Conservation (phyloP, 2,888 invertebrate species). For the Theretra japonica region DNA sequence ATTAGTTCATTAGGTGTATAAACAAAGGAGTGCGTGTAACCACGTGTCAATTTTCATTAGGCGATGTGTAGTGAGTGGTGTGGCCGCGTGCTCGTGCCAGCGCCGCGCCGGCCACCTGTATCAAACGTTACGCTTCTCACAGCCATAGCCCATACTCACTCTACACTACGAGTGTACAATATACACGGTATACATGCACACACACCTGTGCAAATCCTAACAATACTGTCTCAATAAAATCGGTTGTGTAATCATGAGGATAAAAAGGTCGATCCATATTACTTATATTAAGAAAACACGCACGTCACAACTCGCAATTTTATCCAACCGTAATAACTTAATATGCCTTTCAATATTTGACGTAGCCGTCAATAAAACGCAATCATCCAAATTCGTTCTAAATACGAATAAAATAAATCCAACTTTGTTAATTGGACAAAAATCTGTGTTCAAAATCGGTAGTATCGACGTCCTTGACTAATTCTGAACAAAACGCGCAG, state of each 20-base stretch:
- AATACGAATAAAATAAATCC: constrained; percentile 20
- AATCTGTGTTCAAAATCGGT: constrained; percentile 18
- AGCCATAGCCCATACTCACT: constrained; percentile 12
- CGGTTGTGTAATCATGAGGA: constrained; percentile 43
- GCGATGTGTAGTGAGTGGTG: not conserved
- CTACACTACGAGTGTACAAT: constrained; percentile 7
- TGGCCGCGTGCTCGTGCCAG: constrained; percentile 41
- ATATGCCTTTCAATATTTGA: constrained; percentile 17
- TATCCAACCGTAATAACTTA: not conserved
- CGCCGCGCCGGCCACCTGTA: constrained; percentile 49
- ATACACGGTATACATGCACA: not conserved
- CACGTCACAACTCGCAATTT: not conserved
- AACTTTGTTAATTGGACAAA: constrained; percentile 19
- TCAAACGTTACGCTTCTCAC: constrained; percentile 41
- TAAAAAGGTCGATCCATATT: constrained; percentile 41
- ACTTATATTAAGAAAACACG: constrained; percentile 34
- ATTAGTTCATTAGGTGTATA: constrained; percentile 20
- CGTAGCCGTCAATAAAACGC: constrained; percentile 14
- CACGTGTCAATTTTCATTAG: constrained; percentile 33
- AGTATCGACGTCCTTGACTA: constrained; percentile 24
- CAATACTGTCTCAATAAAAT: constrained; percentile 42
- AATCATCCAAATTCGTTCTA: constrained; percentile 19
- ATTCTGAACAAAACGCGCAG: constrained; percentile 7
- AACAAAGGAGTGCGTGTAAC: constrained; percentile 24
- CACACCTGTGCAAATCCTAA: constrained; percentile 57